These are phyloP conservation scores for Coregonus ussuriensis DNA, from an alignment of 2,797 vertebrate species.

Conservation along the genomic window DNA sequence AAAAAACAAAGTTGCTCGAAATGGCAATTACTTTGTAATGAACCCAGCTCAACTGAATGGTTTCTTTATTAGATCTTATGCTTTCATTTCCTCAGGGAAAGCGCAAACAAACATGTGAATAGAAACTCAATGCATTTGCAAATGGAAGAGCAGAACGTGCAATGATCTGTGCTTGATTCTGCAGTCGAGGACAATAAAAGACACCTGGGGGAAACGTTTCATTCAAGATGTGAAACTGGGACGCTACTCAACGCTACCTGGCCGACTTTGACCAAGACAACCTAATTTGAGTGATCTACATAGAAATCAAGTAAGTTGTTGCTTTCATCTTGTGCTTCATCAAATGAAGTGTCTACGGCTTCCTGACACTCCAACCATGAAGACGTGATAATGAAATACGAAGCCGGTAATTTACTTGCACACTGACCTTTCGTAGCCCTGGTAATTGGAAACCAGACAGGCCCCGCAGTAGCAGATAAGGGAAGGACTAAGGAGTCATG, in stretches of 20 bases:
- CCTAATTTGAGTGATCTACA: background rate
- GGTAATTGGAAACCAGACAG: slow-evolving; percentile 43
- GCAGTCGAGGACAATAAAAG: slow-evolving; percentile 41
- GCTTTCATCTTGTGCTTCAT: slow-evolving; percentile 23
- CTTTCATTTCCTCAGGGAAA: slow-evolving; percentile 61
- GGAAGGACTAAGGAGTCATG: slow-evolving; percentile 15
- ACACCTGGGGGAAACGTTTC: background rate
- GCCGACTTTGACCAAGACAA: slow-evolving; percentile 11
- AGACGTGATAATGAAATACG: slow-evolving; percentile 45
- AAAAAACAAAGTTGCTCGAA: background rate
- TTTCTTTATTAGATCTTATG: slow-evolving; percentile 57
- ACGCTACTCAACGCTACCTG: background rate
- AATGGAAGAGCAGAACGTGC: slow-evolving; percentile 23
- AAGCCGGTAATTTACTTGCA: slow-evolving; percentile 47
- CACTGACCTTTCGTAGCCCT: slow-evolving; percentile 46
- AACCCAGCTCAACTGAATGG: slow-evolving; percentile 48
- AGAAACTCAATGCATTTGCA: slow-evolving; percentile 34
- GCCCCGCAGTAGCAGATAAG: slow-evolving; percentile 39
- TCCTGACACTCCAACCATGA: slow-evolving; percentile 28
- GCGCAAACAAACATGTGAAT: slow-evolving; percentile 30
- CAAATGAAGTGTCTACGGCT: slow-evolving; percentile 37
- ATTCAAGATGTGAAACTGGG: background rate
- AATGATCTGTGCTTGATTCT: slow-evolving; percentile 20
- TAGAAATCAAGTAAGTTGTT: slow-evolving; percentile 19
- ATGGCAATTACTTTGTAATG: background rate